phyloP scores from a whole-genome alignment of 2,113 vertebrate genomes.

The Syrrhaptes paradoxus region DNA sequence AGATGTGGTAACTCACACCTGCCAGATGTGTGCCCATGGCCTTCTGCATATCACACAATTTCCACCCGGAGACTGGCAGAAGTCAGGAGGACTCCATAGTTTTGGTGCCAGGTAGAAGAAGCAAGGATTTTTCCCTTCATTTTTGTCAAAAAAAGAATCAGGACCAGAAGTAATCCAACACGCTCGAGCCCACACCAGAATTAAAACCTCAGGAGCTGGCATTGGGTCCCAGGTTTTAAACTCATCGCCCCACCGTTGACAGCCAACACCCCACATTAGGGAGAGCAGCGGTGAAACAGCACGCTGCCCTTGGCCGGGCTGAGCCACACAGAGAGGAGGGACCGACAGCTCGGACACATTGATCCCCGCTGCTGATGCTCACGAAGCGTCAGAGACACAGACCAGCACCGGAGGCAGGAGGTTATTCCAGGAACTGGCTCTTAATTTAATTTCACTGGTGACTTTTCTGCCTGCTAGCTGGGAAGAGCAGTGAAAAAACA shows the following conservation, averaged over 20 bases:
- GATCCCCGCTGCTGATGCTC: not conserved
- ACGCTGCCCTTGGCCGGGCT: not conserved
- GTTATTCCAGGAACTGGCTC: not conserved
- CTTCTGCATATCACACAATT: not conserved
- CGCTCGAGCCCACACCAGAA: not conserved
- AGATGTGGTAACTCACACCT: not conserved
- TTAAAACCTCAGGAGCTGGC: not conserved
- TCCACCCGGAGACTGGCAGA: not conserved
- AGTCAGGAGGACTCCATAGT: not conserved
- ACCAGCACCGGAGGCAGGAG: not conserved
- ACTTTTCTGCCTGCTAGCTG: not conserved
- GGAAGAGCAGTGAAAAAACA: not conserved
- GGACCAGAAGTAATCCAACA: not conserved
- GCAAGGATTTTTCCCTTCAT: not conserved
- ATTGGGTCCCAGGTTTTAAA: not conserved
- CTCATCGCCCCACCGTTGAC: not conserved
- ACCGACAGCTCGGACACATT: not conserved
- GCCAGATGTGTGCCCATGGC: not conserved
- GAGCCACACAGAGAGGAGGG: not conserved
- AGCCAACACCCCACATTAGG: not conserved
- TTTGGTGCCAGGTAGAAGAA: not conserved
- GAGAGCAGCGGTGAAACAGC: not conserved
- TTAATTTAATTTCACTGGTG: not conserved
- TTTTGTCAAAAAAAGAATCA: not conserved
- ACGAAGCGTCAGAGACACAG: not conserved